Evolutionary conservation across 2,797 vertebrate genomes (phyloP), one percentile per base, ranked within the genome.

Genomic region (Psittacula echo): DNA sequence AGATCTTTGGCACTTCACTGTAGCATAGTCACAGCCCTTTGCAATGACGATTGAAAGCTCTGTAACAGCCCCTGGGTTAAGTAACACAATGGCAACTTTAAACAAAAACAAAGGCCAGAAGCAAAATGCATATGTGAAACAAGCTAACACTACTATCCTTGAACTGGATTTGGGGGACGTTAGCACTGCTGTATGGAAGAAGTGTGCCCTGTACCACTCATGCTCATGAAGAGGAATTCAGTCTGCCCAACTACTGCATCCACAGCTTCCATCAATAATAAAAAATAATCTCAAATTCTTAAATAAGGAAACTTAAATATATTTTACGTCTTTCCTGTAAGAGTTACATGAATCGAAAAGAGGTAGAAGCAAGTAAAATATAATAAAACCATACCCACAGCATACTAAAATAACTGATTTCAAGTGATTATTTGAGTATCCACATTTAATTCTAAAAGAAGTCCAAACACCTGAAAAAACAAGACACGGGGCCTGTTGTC

Each of bases 91-190:
- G 6, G 29, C 20, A 88, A 32, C 27, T 60, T 39, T 10, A n/a
- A n/a, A 60, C 1, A 23, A 56, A 56, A 44, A 32, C 5, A 45
- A 73, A 77, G n/a, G 44, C 26, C n/a, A 65, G 71, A 84, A 60
- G 60, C 37, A 84, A 77, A 88, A 65, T 2, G 13, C 13, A 37
- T 0, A 0, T 11, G 20, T 44, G 58, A 18, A 61, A 48, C 12
- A 61, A 81, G 19, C 11, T 78, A 9, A 50, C 11, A 13, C 37
- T 11, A 8, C 44, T 29, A 16, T 4, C 29, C 23, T 78, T 50
- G 26, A 81, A 26, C 7, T 64, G 48, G 32, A 29, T 62, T 56
- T 79, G 66, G 32, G 27, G 13, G 13, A 81, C 8, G 0, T 9
- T 14, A 44, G 10, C 39, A 45, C 50, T 68, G 37, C 58, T 78